Evolutionary conservation across 2,888 invertebrate species (phyloP).

Genomic region (Meta bourneti): DNA sequence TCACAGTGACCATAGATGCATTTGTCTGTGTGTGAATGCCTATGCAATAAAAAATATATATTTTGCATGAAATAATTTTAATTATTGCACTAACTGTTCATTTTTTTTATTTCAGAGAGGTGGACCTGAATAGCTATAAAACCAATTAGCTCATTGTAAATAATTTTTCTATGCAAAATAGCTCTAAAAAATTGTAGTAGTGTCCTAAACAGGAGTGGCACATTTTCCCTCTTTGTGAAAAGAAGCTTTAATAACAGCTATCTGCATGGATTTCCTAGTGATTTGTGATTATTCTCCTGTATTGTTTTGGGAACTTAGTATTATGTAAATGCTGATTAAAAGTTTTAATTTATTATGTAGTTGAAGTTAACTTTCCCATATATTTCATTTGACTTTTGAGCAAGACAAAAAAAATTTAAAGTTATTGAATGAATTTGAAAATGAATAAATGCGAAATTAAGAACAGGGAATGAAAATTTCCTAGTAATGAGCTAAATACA

Average conservation of each 20-base stretch:
- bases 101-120: slow-evolving; percentile 69
- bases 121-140: slow-evolving; percentile 62
- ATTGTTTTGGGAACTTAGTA: slow-evolving; percentile 44
- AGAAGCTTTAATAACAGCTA: slow-evolving; percentile 24
- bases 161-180: slow-evolving; percentile 47
- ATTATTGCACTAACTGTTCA: neutral
- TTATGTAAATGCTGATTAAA: slow-evolving; percentile 59
- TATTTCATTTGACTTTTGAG: too few species aligned
- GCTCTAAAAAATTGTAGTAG: slow-evolving; percentile 45
- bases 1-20: too few species aligned
- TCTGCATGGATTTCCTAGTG: slow-evolving; percentile 41
- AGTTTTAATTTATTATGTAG: slow-evolving; percentile 41
- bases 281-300: slow-evolving; percentile 26
- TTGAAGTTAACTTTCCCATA: too few species aligned
- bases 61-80: neutral
- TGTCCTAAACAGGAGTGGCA: neutral
- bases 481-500: too few species aligned
- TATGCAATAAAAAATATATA: neutral
- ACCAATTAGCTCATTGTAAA: slow-evolving; percentile 38
- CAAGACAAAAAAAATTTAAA: too few species aligned
- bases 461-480: too few species aligned
- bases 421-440: too few species aligned
- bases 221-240: slow-evolving; percentile 25
- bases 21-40: too few species aligned
- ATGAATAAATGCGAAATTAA: too few species aligned